phyloP scores from a whole-genome alignment of 1,140 invertebrate species.

The Brachionus manjavacas region DNA sequence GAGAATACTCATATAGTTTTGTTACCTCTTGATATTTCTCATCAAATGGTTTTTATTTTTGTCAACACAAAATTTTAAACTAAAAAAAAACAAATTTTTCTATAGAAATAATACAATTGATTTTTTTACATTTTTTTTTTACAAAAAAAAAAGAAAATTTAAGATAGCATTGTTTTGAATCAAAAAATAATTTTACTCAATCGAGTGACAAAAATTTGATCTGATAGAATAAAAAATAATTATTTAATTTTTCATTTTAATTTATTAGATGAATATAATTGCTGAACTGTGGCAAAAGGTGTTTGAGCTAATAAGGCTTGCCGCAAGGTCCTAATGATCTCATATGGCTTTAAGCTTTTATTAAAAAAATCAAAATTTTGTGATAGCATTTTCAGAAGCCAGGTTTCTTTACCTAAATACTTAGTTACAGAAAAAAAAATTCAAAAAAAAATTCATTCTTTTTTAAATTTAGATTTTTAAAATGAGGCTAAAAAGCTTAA shows the following conservation, averaged over 20 bases:
- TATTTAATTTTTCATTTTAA: too few species aligned
- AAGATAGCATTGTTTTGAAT: too few species aligned
- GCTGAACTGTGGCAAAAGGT: background rate
- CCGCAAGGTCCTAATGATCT: background rate
- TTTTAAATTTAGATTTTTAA: background rate
- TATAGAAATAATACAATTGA: too few species aligned
- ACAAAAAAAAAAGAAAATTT: too few species aligned
- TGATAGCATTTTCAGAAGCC: background rate
- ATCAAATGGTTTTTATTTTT: background rate
- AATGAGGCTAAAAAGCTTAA: slow-evolving; percentile 13
- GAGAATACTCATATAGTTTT: background rate
- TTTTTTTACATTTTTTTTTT: too few species aligned
- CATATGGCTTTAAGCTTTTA: background rate
- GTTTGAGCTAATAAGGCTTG: background rate
- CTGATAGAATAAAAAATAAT: too few species aligned
- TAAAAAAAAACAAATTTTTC: too few species aligned
- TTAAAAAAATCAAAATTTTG: background rate
- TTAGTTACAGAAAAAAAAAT: background rate
- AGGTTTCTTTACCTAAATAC: background rate
- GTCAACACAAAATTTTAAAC: too few species aligned
- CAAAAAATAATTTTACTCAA: too few species aligned
- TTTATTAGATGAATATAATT: background rate
- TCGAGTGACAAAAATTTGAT: too few species aligned
- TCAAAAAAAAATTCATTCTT: background rate
- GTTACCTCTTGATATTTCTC: background rate